Evolutionary conservation across 1,140 invertebrate genomes (phyloP).

Genomic region (Heliothis virescens): DNA sequence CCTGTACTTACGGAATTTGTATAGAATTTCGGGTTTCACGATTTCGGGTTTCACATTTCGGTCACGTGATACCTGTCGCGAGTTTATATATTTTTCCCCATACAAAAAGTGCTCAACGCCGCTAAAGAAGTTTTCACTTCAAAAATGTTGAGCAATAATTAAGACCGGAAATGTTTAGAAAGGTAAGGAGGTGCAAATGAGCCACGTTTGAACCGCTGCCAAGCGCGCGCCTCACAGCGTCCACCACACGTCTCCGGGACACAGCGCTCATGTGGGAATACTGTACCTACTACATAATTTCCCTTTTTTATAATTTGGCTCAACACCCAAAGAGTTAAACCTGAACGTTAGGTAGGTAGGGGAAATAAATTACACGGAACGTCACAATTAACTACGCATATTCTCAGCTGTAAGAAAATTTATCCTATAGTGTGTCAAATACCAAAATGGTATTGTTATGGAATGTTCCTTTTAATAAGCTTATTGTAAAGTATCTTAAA

Average conservation of each 20-base stretch:
- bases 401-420: neutral
- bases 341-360: neutral
- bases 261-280: neutral
- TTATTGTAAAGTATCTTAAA: neutral
- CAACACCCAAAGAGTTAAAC: neutral
- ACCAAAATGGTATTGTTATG: neutral
- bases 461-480: neutral
- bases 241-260: slow-evolving; percentile 23
- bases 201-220: slow-evolving; percentile 44
- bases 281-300: neutral
- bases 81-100: no score
- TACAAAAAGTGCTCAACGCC: no score
- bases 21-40: no score
- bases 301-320: neutral
- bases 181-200: slow-evolving; percentile 46
- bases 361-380: neutral
- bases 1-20: no score
- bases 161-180: neutral
- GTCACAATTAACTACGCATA: neutral
- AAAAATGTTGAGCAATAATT: neutral
- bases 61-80: no score
- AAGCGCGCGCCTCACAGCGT: slow-evolving; percentile 10
- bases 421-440: neutral
- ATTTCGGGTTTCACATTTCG: no score
- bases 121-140: no score